These are phyloP conservation scores for Beaufortia kweichowensis DNA, from an alignment of 2,113 vertebrate species.

Conservation along the genomic window DNA sequence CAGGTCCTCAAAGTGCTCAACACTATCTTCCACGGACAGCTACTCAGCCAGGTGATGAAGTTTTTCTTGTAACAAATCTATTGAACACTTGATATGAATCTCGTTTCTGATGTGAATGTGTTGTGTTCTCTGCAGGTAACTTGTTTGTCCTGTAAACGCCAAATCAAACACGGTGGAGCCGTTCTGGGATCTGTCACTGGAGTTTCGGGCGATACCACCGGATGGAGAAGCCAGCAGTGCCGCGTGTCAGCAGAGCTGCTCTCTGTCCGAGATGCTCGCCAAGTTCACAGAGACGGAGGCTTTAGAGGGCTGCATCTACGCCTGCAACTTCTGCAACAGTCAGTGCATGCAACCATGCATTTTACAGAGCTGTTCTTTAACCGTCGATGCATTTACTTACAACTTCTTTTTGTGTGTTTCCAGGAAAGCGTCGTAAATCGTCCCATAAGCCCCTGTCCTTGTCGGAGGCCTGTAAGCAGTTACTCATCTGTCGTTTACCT, in stretches of 20 bases:
- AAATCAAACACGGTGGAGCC: constrained; percentile 98
- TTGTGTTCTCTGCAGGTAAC: constrained; percentile 84
- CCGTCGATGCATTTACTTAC: background rate
- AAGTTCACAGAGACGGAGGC: constrained; percentile 98
- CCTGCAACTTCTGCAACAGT: constrained; percentile 99
- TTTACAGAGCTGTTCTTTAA: background rate
- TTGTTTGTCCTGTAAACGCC: constrained; percentile 94
- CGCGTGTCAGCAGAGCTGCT: constrained; percentile 83
- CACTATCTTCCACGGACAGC: constrained; percentile 98
- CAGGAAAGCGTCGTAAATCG: constrained; percentile 91
- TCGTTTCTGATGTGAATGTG: background rate
- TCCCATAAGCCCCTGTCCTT: constrained; percentile 93
- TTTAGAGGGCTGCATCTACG: constrained; percentile 94
- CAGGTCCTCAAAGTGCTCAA: constrained; percentile 98
- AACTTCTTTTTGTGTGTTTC: background rate
- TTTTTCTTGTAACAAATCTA: background rate
- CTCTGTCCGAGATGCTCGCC: constrained; percentile 96
- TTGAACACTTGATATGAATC: background rate
- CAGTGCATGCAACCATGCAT: constrained; percentile 57
- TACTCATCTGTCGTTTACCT: constrained; percentile 99
- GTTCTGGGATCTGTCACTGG: constrained; percentile 97
- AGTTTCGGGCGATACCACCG: constrained; percentile 97
- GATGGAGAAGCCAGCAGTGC: constrained; percentile 78
- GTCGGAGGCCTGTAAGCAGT: constrained; percentile 97
- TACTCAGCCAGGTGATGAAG: constrained; percentile 93